Percentiles rank a stretch among this genome's conserved stretches.
phyloP scores from a whole-genome alignment of 2,113 vertebrate genomes.

The Thomomys bottae region DNA sequence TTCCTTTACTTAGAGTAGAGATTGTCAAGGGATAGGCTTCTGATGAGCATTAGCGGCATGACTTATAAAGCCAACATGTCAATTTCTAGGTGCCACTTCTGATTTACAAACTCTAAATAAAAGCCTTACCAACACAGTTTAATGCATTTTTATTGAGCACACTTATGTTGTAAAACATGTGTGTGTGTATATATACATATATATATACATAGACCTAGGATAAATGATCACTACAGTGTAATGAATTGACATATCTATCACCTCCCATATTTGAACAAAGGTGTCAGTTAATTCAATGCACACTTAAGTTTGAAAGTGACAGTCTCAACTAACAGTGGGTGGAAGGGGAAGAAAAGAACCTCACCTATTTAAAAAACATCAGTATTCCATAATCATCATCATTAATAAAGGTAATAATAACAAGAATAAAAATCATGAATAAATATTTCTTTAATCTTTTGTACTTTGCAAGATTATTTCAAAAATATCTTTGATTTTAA shows the following conservation, averaged over 20 bases:
- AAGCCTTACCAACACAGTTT: background rate
- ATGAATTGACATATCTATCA: background rate
- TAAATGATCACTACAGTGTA: background rate
- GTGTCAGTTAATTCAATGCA: background rate
- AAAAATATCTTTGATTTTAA: background rate
- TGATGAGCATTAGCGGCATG: background rate
- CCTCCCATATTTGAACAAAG: background rate
- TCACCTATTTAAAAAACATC: background rate
- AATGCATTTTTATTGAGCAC: background rate
- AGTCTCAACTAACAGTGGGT: background rate
- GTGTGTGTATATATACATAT: background rate
- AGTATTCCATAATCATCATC: background rate
- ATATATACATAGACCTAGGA: too few species aligned
- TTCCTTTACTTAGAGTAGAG: background rate
- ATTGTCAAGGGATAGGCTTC: background rate
- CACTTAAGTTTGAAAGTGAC: background rate
- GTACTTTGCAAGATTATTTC: background rate
- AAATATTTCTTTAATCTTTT: background rate
- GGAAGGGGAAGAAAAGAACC: background rate
- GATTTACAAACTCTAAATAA: background rate
- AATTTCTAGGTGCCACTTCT: background rate
- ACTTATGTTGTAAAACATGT: background rate
- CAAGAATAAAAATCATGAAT: too few species aligned
- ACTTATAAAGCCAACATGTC: too few species aligned
- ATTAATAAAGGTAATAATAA: background rate